phyloP scores from a whole-genome alignment of 1,140 invertebrate genomes.

The Pectinophora gossypiella region DNA sequence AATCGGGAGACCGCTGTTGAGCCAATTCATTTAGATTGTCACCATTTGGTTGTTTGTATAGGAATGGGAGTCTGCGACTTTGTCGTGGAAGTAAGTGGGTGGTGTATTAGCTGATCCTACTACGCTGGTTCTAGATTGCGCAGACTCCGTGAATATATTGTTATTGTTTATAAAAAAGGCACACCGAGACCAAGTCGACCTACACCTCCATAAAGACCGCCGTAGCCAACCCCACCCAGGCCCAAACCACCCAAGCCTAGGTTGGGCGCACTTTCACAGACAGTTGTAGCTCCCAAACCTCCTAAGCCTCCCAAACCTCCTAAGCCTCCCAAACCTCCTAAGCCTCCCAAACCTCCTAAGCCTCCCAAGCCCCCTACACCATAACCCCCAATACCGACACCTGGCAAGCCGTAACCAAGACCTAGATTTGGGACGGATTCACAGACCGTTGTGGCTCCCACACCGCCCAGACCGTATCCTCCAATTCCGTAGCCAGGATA shows the following conservation, averaged over 20 bases:
- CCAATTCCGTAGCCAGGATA: neutral
- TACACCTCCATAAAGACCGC: neutral
- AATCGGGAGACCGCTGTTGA: too few species aligned
- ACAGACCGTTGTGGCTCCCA: slow-evolving; percentile 4
- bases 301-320: slow-evolving; percentile 5
- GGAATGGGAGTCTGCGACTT: too few species aligned
- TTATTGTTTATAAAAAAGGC: slow-evolving; percentile 29
- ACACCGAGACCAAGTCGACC: neutral
- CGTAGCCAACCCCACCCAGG: neutral
- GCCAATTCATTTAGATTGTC: too few species aligned
- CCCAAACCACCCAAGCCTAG: slow-evolving; percentile 4
- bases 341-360: neutral
- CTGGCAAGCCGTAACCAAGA: neutral
- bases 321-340: neutral
- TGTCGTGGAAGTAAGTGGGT: too few species aligned
- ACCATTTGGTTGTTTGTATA: too few species aligned
- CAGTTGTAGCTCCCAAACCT: neutral
- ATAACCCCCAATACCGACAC: neutral
- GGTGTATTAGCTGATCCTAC: too few species aligned
- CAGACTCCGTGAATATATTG: neutral
- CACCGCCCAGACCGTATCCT: neutral
- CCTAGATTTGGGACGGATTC: slow-evolving; percentile 3
- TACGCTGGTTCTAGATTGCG: neutral
- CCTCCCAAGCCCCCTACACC: neutral
- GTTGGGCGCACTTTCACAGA: slow-evolving; percentile 4